phyloP scores from a whole-genome alignment of 2,888 invertebrate species.

The Allolobophora icterica region DNA sequence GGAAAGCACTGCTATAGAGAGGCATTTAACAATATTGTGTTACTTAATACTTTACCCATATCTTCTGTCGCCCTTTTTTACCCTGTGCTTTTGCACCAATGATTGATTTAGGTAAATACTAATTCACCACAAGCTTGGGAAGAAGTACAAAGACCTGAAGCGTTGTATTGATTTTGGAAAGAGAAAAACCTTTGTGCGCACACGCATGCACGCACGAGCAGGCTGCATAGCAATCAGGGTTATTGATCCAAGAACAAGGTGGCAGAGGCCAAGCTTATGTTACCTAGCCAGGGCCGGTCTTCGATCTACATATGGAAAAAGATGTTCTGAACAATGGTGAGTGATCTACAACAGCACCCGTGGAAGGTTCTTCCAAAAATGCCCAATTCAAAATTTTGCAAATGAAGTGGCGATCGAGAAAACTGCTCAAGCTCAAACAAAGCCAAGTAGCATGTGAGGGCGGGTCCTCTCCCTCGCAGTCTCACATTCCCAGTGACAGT shows the following conservation, averaged over 20 bases:
- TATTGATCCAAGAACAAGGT: background rate
- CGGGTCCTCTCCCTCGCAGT: too few species aligned
- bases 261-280: background rate
- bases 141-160: background rate
- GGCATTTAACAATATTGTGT: too few species aligned
- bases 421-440: background rate
- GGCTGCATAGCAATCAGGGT: background rate
- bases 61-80: background rate
- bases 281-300: background rate
- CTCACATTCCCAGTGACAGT: too few species aligned
- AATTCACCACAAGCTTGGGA: background rate
- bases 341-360: background rate
- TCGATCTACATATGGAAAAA: background rate
- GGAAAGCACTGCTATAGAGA: background rate
- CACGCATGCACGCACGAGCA: background rate
- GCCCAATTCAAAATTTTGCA: too few species aligned
- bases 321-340: background rate
- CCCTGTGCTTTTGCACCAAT: background rate
- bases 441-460: background rate
- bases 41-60: too few species aligned
- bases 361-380: background rate
- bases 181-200: background rate
- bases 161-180: background rate
- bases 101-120: background rate
- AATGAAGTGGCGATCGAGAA: background rate